Base-by-base conservation (phyloP, 2,888 invertebrate genomes). In the Gnatocerus cornutus region DNA sequence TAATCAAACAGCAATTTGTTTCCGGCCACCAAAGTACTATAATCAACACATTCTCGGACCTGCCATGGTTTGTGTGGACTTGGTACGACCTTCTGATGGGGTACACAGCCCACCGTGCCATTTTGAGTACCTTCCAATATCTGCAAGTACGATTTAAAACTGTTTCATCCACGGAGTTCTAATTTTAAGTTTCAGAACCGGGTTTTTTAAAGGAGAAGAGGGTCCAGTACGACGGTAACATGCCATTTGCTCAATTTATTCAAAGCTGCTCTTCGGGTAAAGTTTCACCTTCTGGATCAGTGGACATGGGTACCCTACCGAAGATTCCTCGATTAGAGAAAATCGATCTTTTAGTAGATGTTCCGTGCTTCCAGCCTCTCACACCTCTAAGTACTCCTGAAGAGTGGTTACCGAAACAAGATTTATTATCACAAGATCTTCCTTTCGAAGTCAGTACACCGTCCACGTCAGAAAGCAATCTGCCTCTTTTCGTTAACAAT, bases 1-100 rank as follows among this genome's bases (percentile, higher is more conserved):
- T 86, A 93, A 95, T 84, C 95, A 96, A 88, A 89, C 89, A 71
- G 94, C 93, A 76, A 93, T 94, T 79, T 87, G 89, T 69, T 93
- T 94, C 85, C 88, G 90, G 81, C 91, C 93, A 69, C 94, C 94
- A 29, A 86, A 89, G 53, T 94, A 93, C 37, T 85, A 87, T 86
- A 63, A 85, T 88, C 85, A 90, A 9, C 87, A 89, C 77, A 88
- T 91, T 71, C 88, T 89, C 7, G 87, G 89, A 21, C 90, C 92
- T 30, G 91, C 92, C 14, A 89, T 90, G 81, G 94, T 93, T 16
- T 88, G 86, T 75, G 90, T 96, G 73, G 94, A 95, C 82, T 86
- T 96, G 76, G 88, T 90, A 81, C 88, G 96, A 75, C 91, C 92
- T 50, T 92, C 94, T 30, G 96, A 96, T 85, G 90, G 90, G 78